These are phyloP conservation scores for Drosophila micromelanica DNA, from an alignment of 1,140 invertebrate genomes.

Conservation along the genomic window DNA sequence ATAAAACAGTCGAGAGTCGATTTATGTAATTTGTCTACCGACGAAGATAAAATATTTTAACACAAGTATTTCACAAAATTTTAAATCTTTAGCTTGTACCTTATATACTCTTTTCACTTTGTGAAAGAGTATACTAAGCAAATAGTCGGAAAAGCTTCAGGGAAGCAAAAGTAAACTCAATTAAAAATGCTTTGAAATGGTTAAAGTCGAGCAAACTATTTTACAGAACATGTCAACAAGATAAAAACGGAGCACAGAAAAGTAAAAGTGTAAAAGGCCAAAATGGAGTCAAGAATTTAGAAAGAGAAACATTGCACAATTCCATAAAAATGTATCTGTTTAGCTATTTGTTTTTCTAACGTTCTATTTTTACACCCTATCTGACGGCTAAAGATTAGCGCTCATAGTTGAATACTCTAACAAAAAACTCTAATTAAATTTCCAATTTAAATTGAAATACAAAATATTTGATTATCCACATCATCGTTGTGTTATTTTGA, in stretches of 20 bases:
- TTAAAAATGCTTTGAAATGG: conserved; percentile 57
- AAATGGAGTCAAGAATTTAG: not conserved
- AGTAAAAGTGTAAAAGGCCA: conserved; percentile 23
- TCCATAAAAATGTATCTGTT: conserved; percentile 23
- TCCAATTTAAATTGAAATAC: too few species aligned
- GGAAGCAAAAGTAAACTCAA: conserved; percentile 56
- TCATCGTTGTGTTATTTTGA: not conserved
- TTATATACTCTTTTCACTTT: too few species aligned
- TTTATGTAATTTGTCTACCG: too few species aligned
- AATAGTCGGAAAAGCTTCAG: conserved; percentile 43
- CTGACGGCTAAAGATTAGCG: not conserved
- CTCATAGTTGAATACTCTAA: not conserved
- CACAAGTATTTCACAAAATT: too few species aligned
- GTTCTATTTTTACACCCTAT: conserved; percentile 18
- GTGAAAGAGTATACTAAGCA: conserved; percentile 14
- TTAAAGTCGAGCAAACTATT: conserved; percentile 11
- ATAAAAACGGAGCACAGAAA: conserved; percentile 28
- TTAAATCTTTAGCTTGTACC: too few species aligned
- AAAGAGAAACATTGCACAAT: conserved; percentile 19
- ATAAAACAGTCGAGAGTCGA: too few species aligned
- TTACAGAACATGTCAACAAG: conserved; percentile 53
- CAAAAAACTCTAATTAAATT: too few species aligned
- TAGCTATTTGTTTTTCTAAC: conserved; percentile 16
- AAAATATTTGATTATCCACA: too few species aligned
- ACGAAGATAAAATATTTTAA: too few species aligned